Evolutionary conservation across 2,888 invertebrate species (phyloP).

Genomic region (Lasioglossum lativentre): DNA sequence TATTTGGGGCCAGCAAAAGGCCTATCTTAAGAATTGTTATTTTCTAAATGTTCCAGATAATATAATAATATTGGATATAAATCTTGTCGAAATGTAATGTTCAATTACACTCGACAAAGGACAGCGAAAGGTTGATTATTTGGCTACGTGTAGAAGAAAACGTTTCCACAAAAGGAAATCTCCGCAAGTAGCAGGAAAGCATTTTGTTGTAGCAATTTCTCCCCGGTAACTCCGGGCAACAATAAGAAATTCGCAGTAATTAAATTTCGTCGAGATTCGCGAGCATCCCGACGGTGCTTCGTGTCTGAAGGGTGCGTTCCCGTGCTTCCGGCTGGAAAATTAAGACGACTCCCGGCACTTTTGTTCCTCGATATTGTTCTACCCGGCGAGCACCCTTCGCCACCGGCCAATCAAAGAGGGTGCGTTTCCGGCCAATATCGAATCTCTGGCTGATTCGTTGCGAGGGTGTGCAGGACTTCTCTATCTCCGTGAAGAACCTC

Average conservation of each 20-base stretch:
- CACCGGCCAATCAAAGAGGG: slow-evolving; percentile 61
- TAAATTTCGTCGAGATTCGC: not conserved
- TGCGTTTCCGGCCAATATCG: slow-evolving; percentile 34
- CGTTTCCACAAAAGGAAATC: not conserved
- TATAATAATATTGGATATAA: no score
- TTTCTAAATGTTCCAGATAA: no score
- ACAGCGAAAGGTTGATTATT: not conserved
- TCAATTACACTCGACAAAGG: not conserved
- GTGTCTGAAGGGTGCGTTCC: not conserved
- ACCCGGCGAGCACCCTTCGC: slow-evolving; percentile 59
- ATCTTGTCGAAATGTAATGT: no score
- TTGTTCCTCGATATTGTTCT: slow-evolving; percentile 69
- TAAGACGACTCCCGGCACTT: slow-evolving; percentile 56
- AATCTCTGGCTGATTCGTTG: not conserved
- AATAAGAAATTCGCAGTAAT: not conserved
- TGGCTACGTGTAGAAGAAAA: not conserved
- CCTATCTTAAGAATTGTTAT: no score
- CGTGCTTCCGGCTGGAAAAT: slow-evolving; percentile 67
- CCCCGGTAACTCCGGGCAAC: not conserved
- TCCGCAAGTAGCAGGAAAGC: not conserved
- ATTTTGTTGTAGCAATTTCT: not conserved
- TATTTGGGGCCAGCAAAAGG: no score
- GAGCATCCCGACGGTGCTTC: not conserved
- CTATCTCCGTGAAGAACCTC: not conserved
- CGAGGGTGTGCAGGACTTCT: not conserved